These are phyloP conservation scores for Buceros bicornis DNA, from an alignment of 2,797 vertebrate genomes.

Conservation along the genomic window DNA sequence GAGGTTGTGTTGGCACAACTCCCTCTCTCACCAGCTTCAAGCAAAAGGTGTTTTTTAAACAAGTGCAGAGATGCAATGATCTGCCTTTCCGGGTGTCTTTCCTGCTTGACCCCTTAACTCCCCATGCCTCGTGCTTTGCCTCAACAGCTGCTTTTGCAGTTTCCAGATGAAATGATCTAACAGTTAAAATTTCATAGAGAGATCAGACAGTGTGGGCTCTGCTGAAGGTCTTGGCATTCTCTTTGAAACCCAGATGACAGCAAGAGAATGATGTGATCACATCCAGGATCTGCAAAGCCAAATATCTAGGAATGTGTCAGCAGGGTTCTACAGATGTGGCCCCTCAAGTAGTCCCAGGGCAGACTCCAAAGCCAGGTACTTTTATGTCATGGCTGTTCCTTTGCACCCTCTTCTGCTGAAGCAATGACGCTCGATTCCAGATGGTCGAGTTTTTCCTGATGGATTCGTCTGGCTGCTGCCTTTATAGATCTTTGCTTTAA, in stretches of 20 bases:
- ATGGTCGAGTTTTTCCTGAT: not conserved
- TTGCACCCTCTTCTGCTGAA: not conserved
- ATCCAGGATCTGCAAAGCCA: not conserved
- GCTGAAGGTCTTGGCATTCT: not conserved
- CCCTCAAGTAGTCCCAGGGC: not conserved
- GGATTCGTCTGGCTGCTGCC: not conserved
- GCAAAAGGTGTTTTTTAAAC: not conserved
- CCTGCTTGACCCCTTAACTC: not conserved
- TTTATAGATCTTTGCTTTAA: not conserved
- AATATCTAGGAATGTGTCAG: not conserved
- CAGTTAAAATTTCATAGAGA: not conserved
- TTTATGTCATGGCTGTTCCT: not conserved
- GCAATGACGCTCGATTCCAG: not conserved
- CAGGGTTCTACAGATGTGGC: not conserved
- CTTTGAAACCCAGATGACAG: slow-evolving; percentile 9
- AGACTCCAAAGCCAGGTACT: not conserved
- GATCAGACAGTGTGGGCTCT: not conserved
- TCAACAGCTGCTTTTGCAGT: not conserved
- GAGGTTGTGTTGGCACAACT: not conserved
- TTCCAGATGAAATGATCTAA: not conserved
- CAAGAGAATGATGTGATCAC: not conserved
- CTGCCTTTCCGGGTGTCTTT: not conserved
- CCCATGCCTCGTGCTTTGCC: not conserved
- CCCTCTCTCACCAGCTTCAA: not conserved
- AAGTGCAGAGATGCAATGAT: not conserved